These are phyloP conservation scores for Capromys pilorides DNA, from an alignment of 2,797 vertebrate species.

Conservation along the genomic window DNA sequence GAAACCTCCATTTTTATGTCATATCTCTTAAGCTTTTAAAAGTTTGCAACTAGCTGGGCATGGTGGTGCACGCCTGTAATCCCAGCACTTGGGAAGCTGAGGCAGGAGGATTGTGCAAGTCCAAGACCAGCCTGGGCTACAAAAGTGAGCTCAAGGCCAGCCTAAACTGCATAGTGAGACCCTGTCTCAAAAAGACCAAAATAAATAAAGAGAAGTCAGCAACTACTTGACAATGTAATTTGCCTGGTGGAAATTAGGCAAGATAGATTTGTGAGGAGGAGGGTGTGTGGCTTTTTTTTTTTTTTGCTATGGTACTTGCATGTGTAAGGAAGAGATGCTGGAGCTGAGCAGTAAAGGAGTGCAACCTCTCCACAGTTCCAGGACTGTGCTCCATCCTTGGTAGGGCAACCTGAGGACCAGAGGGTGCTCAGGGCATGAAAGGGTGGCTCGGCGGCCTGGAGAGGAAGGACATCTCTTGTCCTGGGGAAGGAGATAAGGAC, in stretches of 20 bases:
- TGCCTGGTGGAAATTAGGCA: neutral
- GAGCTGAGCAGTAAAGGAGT: neutral
- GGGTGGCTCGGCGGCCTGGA: neutral
- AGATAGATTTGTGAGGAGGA: neutral
- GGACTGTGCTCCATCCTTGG: neutral
- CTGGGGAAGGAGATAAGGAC: slow-evolving; percentile 49
- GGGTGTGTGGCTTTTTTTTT: neutral
- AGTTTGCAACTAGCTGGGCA: neutral
- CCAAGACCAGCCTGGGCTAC: too few relatives aligned
- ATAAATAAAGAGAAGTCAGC: neutral
- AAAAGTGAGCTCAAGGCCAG: too few relatives aligned
- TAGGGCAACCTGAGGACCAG: neutral
- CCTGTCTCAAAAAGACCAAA: too few relatives aligned
- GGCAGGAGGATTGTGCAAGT: too few relatives aligned
- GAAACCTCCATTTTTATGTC: neutral
- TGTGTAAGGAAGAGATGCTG: neutral
- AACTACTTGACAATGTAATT: neutral
- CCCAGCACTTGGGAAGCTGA: too few relatives aligned
- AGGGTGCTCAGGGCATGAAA: neutral
- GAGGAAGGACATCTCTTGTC: neutral
- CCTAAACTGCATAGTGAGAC: too few relatives aligned
- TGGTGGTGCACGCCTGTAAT: too few relatives aligned
- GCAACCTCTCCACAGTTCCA: neutral
- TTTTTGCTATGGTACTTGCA: neutral
- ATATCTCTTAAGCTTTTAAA: neutral